Evolutionary conservation across 2,888 invertebrate genomes (phyloP), one percentile per base, ranked within the genome.

Genomic region (Callosobruchus maculatus): DNA sequence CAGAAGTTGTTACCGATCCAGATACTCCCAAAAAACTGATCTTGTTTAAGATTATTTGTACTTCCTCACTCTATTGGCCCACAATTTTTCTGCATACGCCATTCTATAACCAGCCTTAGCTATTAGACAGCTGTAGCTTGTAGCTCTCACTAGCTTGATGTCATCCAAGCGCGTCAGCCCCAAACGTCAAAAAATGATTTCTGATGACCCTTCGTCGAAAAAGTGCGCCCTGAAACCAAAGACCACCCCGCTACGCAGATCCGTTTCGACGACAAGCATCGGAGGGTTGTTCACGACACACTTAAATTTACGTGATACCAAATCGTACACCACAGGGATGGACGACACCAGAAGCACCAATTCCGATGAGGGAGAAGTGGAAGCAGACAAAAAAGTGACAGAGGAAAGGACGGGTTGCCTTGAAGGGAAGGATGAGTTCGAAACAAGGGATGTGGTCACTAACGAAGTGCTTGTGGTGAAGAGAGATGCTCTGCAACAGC

Each of bases 401-500:
- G 49, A 49, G 1, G 49, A 49, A 18, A 7, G 49, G 13, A 49
- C 4, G 1, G 13, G 49, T 5, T 49, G 13, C 13, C 49, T 18
- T 5, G 49, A 49, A 49, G 49, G 49, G n/a, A 72, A 75, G 30
- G 72, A 75, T 22, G 74, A 78, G 30, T 78, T 81, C 18, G 77
- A 80, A 77, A 85, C 86, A 4, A 81, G 80, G 72, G 85, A 85
- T 76, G 80, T 80, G 2, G 75, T 78, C 21, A 83, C 83, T 5
- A 83, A 84, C 71, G 83, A 83, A 76, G 79, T 82, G 4, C 83
- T 82, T 69, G 86, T 89, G 21, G 89, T 91, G 20, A 85, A 88
- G 3, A 89, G 90, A n/a, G 89, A 90, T 72, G 88, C 89, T 69
- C 85, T 91, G 20, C 87, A 84, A 70, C 87, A 89, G 76, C 49